phyloP scores from a whole-genome alignment of 2,113 vertebrate genomes.

The Calypte anna region DNA sequence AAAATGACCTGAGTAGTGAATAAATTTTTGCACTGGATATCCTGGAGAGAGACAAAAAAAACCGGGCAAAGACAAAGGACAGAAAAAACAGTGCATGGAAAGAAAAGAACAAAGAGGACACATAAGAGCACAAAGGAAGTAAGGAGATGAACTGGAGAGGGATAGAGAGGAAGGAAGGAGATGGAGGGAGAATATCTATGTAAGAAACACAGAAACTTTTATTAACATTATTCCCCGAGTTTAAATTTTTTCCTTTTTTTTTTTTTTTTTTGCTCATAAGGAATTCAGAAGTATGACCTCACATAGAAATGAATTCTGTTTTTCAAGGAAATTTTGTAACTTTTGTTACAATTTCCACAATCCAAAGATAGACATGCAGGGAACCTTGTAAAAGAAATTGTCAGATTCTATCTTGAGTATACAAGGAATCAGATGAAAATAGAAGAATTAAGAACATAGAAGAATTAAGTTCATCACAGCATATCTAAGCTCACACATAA shows the following conservation, averaged over 20 bases:
- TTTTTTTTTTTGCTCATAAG: not conserved
- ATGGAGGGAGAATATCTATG: fast-evolving
- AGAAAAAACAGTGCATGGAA: not conserved
- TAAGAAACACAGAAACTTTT: not conserved
- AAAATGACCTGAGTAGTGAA: not conserved
- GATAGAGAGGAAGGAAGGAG: not conserved
- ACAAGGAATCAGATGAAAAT: not conserved
- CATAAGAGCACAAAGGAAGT: not conserved
- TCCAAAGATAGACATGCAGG: not conserved
- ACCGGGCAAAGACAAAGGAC: not conserved
- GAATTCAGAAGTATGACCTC: not conserved
- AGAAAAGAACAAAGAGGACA: not conserved
- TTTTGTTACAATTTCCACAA: not conserved
- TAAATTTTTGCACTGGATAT: not conserved
- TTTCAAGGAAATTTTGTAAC: not conserved
- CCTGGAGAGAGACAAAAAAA: not conserved
- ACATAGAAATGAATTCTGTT: not conserved
- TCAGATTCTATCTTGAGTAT: not conserved
- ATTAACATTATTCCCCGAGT: not conserved
- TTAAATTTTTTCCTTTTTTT: not conserved
- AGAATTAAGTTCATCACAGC: not conserved
- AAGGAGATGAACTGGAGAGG: not conserved
- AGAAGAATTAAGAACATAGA: not conserved
- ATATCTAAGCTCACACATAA: not conserved
- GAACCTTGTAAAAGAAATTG: not conserved